phyloP scores from a whole-genome alignment of 2,888 invertebrate genomes.

The Mimumesa dahlbomi region DNA sequence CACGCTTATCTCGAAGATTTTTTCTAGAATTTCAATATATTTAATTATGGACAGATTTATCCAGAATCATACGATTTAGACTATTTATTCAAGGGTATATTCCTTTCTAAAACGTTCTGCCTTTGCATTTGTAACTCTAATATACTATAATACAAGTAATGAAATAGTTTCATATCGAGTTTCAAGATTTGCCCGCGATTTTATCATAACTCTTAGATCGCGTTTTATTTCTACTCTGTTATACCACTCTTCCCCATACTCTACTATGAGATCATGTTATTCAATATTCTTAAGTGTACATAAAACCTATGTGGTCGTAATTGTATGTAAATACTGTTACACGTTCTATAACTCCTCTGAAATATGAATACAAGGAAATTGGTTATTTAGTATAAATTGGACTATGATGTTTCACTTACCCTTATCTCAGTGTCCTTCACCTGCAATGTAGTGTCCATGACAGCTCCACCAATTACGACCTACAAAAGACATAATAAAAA shows the following conservation, averaged over 20 bases:
- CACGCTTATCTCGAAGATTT: conserved; percentile 4
- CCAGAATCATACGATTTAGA: neutral
- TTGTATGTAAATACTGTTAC: conserved; percentile 75
- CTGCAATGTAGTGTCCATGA: conserved; percentile 87
- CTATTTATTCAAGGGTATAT: conserved; percentile 3
- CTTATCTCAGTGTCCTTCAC: conserved; percentile 84
- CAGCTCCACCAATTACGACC: conserved; percentile 90
- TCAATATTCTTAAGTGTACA: conserved; percentile 72
- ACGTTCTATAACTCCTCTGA: conserved; percentile 72
- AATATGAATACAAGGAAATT: conserved; percentile 76
- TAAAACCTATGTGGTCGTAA: conserved; percentile 69
- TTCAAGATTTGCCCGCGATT: neutral
- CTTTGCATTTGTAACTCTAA: neutral
- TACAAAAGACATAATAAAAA: conserved; percentile 68
- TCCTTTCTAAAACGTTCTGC: conserved; percentile 2
- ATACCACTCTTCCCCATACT: conserved; percentile 58
- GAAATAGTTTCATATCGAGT: neutral
- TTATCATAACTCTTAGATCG: conserved; percentile 6
- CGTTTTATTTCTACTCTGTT: conserved; percentile 8
- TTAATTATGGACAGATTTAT: neutral
- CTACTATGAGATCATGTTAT: conserved; percentile 61
- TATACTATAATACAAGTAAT: too few species aligned
- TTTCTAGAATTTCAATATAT: neutral
- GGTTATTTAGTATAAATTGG: conserved; percentile 77
- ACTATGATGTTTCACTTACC: conserved; percentile 81